Percentiles rank a stretch among this genome's conserved stretches.
Conservation (phyloP, 2,113 vertebrate species). For the Mellivora capensis region DNA sequence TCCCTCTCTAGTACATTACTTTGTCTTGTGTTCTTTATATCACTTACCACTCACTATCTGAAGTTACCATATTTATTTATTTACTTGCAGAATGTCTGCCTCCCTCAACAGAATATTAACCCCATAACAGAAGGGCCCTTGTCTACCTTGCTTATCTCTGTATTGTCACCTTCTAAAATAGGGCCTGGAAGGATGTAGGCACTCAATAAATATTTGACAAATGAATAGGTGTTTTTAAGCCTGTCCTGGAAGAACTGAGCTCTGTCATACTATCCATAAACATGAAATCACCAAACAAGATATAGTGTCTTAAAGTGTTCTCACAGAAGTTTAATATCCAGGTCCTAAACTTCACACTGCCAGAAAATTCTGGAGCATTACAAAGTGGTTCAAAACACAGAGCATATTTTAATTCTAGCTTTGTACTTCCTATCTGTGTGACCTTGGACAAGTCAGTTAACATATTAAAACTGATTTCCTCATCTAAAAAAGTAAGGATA, state of each 20-base stretch:
- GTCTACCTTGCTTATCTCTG: not conserved
- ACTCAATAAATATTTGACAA: not conserved
- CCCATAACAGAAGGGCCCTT: not conserved
- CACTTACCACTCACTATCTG: not conserved
- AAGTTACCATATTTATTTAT: not conserved
- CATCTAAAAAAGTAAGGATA: constrained; percentile 38
- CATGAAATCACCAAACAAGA: not conserved
- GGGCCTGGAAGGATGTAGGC: not conserved
- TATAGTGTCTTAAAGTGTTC: not conserved
- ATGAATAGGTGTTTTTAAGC: not conserved
- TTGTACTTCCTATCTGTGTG: not conserved
- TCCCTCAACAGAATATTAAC: not conserved
- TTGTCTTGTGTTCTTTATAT: not conserved
- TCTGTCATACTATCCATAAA: not conserved
- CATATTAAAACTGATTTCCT: constrained; percentile 36
- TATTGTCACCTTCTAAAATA: not conserved
- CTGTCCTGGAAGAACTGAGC: not conserved
- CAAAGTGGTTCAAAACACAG: not conserved
- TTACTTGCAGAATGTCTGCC: not conserved
- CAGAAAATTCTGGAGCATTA: not conserved
- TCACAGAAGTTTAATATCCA: not conserved
- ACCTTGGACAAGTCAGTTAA: constrained; percentile 43
- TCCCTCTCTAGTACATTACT: not conserved
- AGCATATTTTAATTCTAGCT: not conserved
- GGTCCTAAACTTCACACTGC: not conserved